Evolutionary conservation across 2,113 vertebrate genomes (phyloP).

Genomic region (Taurulus bubalis): DNA sequence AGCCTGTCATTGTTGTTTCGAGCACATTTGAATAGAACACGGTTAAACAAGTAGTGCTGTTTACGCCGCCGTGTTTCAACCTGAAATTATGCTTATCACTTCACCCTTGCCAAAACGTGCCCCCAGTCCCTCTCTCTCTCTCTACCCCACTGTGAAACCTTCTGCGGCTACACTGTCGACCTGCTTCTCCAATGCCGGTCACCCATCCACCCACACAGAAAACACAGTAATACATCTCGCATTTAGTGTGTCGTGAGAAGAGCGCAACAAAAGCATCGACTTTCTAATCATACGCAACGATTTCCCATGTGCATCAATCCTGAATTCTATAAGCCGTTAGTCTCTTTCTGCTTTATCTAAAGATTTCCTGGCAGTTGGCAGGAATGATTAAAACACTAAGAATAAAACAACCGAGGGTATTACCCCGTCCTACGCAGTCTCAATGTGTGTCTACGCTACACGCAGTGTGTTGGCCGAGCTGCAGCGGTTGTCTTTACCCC

Average conservation of each 20-base stretch:
- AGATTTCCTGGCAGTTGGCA: slow-evolving; percentile 56
- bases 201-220: slow-evolving; percentile 39
- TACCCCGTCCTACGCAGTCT: slow-evolving; percentile 25
- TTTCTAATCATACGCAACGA: slow-evolving; percentile 30
- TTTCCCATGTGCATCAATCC: slow-evolving; percentile 25
- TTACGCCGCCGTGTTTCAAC: slow-evolving; percentile 14
- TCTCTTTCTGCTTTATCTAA: slow-evolving; percentile 52
- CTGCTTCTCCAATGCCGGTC: slow-evolving; percentile 60
- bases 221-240: slow-evolving; percentile 14
- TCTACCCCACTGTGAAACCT: slow-evolving; percentile 71
- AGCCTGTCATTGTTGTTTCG: background rate
- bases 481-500: slow-evolving; percentile 71
- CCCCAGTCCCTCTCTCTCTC: slow-evolving; percentile 38
- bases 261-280: slow-evolving; percentile 27
- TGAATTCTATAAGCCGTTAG: slow-evolving; percentile 48
- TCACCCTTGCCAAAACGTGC: slow-evolving; percentile 53
- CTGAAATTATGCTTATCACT: slow-evolving; percentile 46
- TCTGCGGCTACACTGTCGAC: slow-evolving; percentile 65
- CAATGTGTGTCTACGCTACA: slow-evolving; percentile 36
- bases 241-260: slow-evolving; percentile 8
- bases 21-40: slow-evolving; percentile 25
- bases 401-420: slow-evolving; percentile 66
- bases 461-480: slow-evolving; percentile 20
- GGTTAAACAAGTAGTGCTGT: slow-evolving; percentile 11
- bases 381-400: slow-evolving; percentile 65